A percentile compares a stretch with the other conserved stretches of the same genome.
phyloP scores from a whole-genome alignment of 2,888 invertebrate species.

The Teleiodes luculella region DNA sequence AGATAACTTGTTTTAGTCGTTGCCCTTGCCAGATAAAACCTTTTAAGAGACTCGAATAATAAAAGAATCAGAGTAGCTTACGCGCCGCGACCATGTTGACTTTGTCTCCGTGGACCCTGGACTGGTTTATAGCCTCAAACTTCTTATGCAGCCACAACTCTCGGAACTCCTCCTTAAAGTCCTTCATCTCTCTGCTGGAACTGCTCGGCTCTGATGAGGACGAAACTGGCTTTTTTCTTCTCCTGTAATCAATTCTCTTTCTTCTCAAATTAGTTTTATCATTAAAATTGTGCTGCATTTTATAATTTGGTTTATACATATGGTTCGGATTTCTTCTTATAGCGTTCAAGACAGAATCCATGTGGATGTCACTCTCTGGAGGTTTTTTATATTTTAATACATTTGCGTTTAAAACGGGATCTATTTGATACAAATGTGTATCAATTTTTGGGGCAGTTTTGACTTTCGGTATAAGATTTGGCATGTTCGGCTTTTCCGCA shows the following conservation, averaged over 20 bases:
- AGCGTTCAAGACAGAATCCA: slow-evolving; percentile 5
- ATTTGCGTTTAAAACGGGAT: slow-evolving; percentile 4
- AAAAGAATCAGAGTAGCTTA: slow-evolving; percentile 31
- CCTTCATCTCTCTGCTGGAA: slow-evolving; percentile 33
- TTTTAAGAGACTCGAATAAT: too few species aligned
- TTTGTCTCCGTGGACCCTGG: slow-evolving; percentile 39
- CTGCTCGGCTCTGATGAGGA: slow-evolving; percentile 16
- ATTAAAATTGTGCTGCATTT: too few species aligned
- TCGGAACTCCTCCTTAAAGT: slow-evolving; percentile 40
- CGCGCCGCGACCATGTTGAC: slow-evolving; percentile 65
- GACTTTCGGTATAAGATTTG: too few species aligned
- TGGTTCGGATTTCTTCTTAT: neutral
- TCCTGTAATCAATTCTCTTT: neutral
- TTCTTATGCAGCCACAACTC: slow-evolving; percentile 37
- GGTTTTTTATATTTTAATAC: neutral
- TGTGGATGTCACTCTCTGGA: neutral
- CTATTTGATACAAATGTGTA: neutral
- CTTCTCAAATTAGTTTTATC: neutral
- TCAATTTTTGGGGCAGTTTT: too few species aligned
- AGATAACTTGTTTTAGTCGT: neutral
- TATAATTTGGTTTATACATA: neutral
- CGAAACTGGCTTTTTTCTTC: neutral
- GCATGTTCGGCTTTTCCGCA: neutral
- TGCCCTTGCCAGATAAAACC: neutral
- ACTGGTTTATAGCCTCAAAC: slow-evolving; percentile 27